Base-by-base conservation (phyloP, 1,140 invertebrate genomes). In the Lucilia cuprina region DNA sequence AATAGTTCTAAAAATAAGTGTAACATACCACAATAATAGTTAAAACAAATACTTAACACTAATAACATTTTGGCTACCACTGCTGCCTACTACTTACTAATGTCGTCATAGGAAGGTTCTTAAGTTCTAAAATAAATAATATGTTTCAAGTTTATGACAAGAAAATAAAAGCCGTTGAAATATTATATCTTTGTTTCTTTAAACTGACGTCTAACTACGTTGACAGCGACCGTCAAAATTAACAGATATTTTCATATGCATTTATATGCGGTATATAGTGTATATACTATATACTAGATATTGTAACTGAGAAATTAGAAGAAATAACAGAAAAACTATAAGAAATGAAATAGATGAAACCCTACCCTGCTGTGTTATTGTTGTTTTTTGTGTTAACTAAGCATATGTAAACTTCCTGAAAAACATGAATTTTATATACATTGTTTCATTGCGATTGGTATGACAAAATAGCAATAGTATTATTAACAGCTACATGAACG, bases 321-420 rank as follows among this genome's bases (percentile, higher is more conserved):
- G 55, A 60, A 30, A 30, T 30, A 30, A 3, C 25, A 30, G 25
- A 30, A 30, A 30, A 30, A 30, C 25, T 30, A 30, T 30, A 30
- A 30, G 25, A 30, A 30, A 30, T 2, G 25, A 30, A 30, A 30
- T 30, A 60, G 14, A 60, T n/a, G 3, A 17, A 60, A 60, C 55
- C 55, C 55, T 60, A 60, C 55, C 55, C 55, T n/a, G 55, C n/a
- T 60, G 14, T 60, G 50, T 14, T 60, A 5, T 60, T 60, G 50
- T 60, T 60, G 1, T 60, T 60, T 17, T n/a, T 60, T 17, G 13
- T 60, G 55, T 60, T 60, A 60, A 17, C 7, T 60, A 60, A 60
- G 55, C 55, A 60, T 60, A 60, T 60, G 55, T 60, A 60, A 60
- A 60, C 55, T 60, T 60, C 55, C 55, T 60, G 55, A 60, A 60